Base-by-base conservation (phyloP, 2,113 vertebrate genomes). In the Vireo altiloquus region DNA sequence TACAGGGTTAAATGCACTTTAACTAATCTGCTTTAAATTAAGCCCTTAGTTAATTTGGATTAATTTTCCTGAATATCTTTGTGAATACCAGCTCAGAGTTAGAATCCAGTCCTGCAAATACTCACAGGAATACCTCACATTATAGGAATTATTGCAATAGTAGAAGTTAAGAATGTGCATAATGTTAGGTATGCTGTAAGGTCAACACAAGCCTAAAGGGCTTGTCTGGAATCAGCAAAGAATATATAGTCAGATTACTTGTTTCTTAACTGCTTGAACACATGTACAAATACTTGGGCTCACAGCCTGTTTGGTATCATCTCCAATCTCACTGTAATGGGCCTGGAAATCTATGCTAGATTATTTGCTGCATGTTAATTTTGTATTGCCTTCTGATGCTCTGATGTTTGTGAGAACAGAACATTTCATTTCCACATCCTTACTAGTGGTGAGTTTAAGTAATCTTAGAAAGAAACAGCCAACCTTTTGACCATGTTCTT, bases 21-120 rank as follows among this genome's bases (percentile, higher is more conserved):
- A 94, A 82, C 85, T 96, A 96, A 95, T 96, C 95, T 96, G 64
- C 95, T 97, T 96, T 96, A 95, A 97, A 94, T 96, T 93, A 95
- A 94, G 70, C 80, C 77, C 85, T 92, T 90, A 46, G 92, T 92
- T 97, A 96, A 96, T 96, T 96, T 95, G 93, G 83, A 96, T 96
- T 96, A 92, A 92, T 92, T 97, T 95, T 87, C 46, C 46, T 53
- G 72, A 79, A 53, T 89, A 31, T 90, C 72, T 95, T 86, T 87
- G 44, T 92, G 90, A 87, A 87, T 82, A 84, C 42, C 68, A 87
- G 72, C 86, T 92, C 76, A 75, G 76, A 83, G 28, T 75, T 94
- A 88, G 79, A 56, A 83, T 86, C 37, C 60, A 71, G 65, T 47
- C 92, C 66, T 89, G 57, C 57, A 89, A 92, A 69, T 79, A 31